Percentiles rank a stretch among this genome's conserved stretches.
Evolutionary conservation across 2,113 vertebrate species (phyloP).

Genomic region (Macquaria ambigua): DNA sequence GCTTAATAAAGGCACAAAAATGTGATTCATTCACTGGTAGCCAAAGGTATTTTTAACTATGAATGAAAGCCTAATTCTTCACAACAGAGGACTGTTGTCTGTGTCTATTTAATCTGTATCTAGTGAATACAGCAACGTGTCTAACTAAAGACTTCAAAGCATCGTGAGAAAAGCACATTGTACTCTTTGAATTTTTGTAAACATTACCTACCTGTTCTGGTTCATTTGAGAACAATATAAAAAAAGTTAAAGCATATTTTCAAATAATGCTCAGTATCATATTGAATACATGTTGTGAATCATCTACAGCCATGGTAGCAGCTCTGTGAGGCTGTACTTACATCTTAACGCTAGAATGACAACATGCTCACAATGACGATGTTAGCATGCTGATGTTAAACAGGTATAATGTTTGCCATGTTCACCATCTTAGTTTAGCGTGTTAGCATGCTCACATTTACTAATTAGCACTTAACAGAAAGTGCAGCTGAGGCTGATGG

Average conservation of each 20-base stretch:
- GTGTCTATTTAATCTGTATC: slow-evolving; percentile 24
- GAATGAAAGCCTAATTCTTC: slow-evolving; percentile 32
- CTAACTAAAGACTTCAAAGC: slow-evolving; percentile 1
- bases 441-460: not conserved
- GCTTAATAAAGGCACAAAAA: slow-evolving; percentile 21
- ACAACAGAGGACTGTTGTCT: slow-evolving; percentile 34
- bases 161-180: not conserved
- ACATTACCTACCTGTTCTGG: not conserved
- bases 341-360: not conserved
- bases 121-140: slow-evolving; percentile 6
- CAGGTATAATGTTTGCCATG: not conserved
- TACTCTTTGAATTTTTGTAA: slow-evolving; percentile 4
- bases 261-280: not conserved
- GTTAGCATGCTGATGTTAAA: not conserved
- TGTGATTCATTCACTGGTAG: slow-evolving; percentile 32
- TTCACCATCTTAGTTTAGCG: not conserved
- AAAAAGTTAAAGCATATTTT: not conserved
- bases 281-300: not conserved
- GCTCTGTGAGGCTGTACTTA: not conserved
- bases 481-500: no score
- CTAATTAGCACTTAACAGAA: not conserved
- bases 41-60: slow-evolving; percentile 39
- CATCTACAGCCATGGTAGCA: not conserved
- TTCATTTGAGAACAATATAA: not conserved
- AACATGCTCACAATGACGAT: no score